These are phyloP conservation scores for Reticulitermes lucifugus DNA, from an alignment of 2,888 invertebrate species.

Conservation along the genomic window DNA sequence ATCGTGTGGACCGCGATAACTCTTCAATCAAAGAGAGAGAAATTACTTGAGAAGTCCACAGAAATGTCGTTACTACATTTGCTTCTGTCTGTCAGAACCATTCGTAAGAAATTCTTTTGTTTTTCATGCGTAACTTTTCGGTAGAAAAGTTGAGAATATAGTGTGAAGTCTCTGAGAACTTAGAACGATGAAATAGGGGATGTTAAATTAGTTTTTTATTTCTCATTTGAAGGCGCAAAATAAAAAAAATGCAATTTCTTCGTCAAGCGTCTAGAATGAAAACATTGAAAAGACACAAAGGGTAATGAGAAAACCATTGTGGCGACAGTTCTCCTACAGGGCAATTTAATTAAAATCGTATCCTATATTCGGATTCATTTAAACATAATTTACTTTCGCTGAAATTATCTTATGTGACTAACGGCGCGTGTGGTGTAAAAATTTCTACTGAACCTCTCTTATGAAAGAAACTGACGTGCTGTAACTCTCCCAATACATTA, in stretches of 20 bases:
- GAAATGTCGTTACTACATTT: background rate
- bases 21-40: conserved; percentile 11
- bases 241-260: conserved; percentile 28
- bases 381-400: background rate
- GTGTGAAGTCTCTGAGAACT: background rate
- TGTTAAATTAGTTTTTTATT: conserved; percentile 37
- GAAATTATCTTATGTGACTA: background rate
- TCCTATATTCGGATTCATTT: background rate
- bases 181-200: conserved; percentile 24
- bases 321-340: background rate
- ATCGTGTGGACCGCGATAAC: background rate
- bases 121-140: conserved; percentile 23
- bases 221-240: conserved; percentile 15
- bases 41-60: background rate
- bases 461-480: too few relatives aligned
- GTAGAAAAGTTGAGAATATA: background rate
- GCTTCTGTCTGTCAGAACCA: conserved; percentile 11
- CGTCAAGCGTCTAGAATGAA: background rate
- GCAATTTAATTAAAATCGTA: conserved; percentile 9
- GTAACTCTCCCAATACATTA: too few relatives aligned
- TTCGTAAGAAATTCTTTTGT: conserved; percentile 27
- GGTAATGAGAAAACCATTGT: conserved; percentile 15
- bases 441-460: too few relatives aligned
- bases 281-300: background rate
- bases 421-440: background rate